Evolutionary conservation across 2,797 vertebrate genomes (phyloP).

Genomic region (Enoplosus armatus): DNA sequence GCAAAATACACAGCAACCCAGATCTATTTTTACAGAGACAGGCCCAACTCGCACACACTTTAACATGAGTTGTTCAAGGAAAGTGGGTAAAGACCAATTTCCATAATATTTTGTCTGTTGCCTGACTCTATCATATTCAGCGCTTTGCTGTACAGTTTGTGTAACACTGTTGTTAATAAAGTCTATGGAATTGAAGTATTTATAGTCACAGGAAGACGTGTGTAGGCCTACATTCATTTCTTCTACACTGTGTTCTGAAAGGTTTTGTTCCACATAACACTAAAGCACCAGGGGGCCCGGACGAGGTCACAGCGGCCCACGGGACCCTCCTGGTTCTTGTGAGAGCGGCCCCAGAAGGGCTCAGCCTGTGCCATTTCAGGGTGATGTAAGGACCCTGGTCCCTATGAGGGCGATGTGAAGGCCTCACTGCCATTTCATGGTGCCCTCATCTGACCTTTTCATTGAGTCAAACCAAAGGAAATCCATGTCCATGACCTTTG

Average conservation of each 20-base stretch:
- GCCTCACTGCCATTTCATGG: constrained; percentile 81
- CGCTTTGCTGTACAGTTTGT: background rate
- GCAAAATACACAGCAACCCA: background rate
- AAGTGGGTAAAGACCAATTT: background rate
- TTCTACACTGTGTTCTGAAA: background rate
- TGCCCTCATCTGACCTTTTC: constrained; percentile 85
- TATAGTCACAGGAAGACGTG: no score
- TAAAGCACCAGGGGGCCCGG: constrained; percentile 21
- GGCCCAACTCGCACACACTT: background rate
- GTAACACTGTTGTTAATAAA: background rate
- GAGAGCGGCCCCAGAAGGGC: constrained; percentile 22
- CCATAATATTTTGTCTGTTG: background rate
- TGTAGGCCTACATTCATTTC: background rate
- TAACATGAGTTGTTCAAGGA: background rate
- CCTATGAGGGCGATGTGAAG: constrained; percentile 66
- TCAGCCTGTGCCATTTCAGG: constrained; percentile 70
- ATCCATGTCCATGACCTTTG: constrained; percentile 86
- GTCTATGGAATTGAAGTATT: background rate
- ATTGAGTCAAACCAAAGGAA: constrained; percentile 84
- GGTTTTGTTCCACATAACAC: constrained; percentile 15
- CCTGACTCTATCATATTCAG: background rate
- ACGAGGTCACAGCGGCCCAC: constrained; percentile 54
- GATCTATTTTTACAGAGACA: background rate
- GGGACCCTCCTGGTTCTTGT: constrained; percentile 29
- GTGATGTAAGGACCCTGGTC: constrained; percentile 67